Evolutionary conservation across 1,140 invertebrate species (phyloP), one percentile per base, ranked within the genome.

Genomic region (Hyposmocoma kahamanoa): DNA sequence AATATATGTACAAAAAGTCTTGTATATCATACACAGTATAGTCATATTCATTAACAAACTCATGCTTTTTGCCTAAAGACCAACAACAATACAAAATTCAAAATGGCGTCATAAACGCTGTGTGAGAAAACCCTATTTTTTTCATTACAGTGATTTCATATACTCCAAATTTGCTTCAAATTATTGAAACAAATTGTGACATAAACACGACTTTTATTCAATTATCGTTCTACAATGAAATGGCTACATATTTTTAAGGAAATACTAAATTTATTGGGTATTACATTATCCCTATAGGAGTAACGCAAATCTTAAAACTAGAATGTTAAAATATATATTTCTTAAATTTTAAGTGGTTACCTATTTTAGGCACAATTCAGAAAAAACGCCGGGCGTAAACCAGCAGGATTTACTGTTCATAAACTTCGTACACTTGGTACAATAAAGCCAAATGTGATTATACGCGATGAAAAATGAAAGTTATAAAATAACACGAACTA

Each of bases 251-350:
- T 58, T 65, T 72, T 72, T 65, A 77, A 78, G 67, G 67, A 50
- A 73, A 51, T 72, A 66, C 74, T 82, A 84, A 82, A 82, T 84
- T 84, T 84, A 84, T 84, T 84, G 80, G 80, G 81, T 77, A 78
- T 67, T 59, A 64, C 30, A 66, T 56, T 57, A 70, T 57, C 45
- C 49, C 53, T 64, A 64, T 19, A 56, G 59, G 67, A 69, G 64
- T 67, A 75, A 74, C 63, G 59, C 50, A 65, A 42, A 43, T 36
- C n/a, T n/a, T n/a, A n/a, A n/a, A n/a, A n/a, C n/a, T n/a, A n/a
- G n/a, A n/a, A n/a, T n/a, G n/a, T n/a, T n/a, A n/a, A n/a, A n/a
- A n/a, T n/a, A n/a, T n/a, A n/a, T n/a, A n/a, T n/a, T n/a, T n/a
- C n/a, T n/a, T n/a, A n/a, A n/a, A n/a, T n/a, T n/a, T n/a, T n/a